Percentiles rank a stretch among this genome's conserved stretches.
These are phyloP conservation scores for Ellobium chinense DNA, from an alignment of 2,888 invertebrate genomes.

Conservation along the genomic window DNA sequence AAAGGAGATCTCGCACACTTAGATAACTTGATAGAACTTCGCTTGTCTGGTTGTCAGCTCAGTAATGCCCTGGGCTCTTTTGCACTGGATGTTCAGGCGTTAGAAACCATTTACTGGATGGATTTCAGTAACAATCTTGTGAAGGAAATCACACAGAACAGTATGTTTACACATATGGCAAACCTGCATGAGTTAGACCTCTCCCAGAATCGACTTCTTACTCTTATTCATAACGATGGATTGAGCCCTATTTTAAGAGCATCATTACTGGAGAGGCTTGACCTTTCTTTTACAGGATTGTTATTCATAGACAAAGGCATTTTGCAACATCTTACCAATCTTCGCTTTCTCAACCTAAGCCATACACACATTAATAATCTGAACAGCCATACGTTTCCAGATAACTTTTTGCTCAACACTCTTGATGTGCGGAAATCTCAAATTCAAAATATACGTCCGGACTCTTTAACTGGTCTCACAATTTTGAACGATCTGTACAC, in stretches of 20 bases:
- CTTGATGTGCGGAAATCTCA: constrained; percentile 11
- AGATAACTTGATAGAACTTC: neutral
- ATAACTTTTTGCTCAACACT: neutral
- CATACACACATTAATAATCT: neutral
- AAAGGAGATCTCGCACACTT: neutral
- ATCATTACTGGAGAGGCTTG: neutral
- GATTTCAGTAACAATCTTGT: neutral
- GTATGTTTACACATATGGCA: neutral
- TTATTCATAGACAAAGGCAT: neutral
- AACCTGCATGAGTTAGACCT: neutral
- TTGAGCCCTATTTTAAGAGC: neutral
- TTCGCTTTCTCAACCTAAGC: constrained; percentile 6
- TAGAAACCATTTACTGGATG: neutral
- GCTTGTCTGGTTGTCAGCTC: neutral
- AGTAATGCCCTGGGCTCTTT: neutral
- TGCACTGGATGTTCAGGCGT: neutral
- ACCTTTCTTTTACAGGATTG: constrained; percentile 24
- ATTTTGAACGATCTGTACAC: neutral
- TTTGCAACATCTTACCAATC: neutral
- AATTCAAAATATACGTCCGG: neutral
- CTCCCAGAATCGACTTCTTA: neutral
- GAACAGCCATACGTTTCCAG: neutral
- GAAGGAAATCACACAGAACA: neutral
- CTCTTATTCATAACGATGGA: neutral
- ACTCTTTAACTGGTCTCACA: neutral